phyloP scores from a whole-genome alignment of 2,888 invertebrate species.

The Poecilobothrus nobilitatus region DNA sequence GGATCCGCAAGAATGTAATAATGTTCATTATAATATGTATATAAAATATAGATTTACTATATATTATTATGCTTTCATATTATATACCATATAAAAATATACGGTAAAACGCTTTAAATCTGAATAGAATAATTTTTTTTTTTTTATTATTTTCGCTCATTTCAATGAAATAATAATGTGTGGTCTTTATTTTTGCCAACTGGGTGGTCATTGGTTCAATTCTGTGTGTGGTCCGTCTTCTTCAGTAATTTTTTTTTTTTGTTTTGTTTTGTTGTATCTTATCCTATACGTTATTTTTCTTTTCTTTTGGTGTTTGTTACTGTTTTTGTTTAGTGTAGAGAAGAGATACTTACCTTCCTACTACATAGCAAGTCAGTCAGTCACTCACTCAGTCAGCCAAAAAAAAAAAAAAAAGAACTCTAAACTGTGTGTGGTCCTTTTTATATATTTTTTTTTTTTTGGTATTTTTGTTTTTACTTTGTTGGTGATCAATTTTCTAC shows the following conservation, averaged over 20 bases:
- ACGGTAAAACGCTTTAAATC: background rate
- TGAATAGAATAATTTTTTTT: background rate
- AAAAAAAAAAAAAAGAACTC: background rate
- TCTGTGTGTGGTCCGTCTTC: constrained; percentile 5
- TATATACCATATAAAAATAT: too few species aligned
- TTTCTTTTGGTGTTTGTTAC: background rate
- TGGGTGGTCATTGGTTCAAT: background rate
- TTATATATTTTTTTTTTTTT: background rate
- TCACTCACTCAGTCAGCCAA: background rate
- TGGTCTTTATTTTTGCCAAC: constrained; percentile 3
- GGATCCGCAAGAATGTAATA: too few species aligned
- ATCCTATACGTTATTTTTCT: background rate
- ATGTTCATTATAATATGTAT: too few species aligned
- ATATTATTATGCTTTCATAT: too few species aligned
- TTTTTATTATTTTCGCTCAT: background rate
- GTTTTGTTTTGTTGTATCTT: background rate
- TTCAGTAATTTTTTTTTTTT: background rate
- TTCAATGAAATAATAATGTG: background rate
- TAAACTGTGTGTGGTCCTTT: background rate
- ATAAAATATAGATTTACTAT: too few species aligned
- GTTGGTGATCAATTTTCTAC: background rate
- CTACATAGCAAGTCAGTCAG: background rate
- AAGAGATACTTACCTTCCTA: background rate
- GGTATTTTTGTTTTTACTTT: background rate
- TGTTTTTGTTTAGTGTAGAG: background rate